Evolutionary conservation across 2,113 vertebrate species (phyloP).

Genomic region (Cynopterus brachyotis): DNA sequence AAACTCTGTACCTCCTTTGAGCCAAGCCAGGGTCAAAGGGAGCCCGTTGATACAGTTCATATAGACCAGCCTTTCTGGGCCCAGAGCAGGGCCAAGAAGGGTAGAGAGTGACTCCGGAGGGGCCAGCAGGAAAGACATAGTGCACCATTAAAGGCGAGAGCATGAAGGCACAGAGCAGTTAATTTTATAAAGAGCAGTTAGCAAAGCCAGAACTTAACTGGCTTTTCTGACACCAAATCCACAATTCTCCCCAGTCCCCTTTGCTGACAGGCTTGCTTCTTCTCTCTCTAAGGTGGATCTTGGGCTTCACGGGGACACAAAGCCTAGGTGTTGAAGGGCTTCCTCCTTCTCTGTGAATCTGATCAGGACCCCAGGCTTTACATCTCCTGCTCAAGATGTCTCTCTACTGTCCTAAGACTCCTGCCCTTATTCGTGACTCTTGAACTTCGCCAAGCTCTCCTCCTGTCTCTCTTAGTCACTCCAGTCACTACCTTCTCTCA

Average conservation of each 20-base stretch:
- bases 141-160: not conserved
- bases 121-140: not conserved
- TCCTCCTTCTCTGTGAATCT: not conserved
- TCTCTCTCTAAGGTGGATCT: not conserved
- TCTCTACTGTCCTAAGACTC: not conserved
- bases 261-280: not conserved
- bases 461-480: not conserved
- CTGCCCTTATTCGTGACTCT: too few species aligned
- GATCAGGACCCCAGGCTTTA: not conserved
- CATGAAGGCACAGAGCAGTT: not conserved
- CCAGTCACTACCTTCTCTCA: not conserved
- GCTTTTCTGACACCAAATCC: not conserved
- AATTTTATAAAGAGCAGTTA: not conserved
- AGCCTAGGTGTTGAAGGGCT: not conserved
- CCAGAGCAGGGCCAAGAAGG: not conserved
- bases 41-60: fast-evolving
- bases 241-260: not conserved
- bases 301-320: not conserved
- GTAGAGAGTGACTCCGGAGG: not conserved
- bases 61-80: not conserved
- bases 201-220: not conserved
- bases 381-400: not conserved
- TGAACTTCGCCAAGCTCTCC: not conserved
- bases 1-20: not conserved
- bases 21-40: not conserved